phyloP scores from a whole-genome alignment of 1,140 invertebrate genomes.

The Hylyphantes graminicola region DNA sequence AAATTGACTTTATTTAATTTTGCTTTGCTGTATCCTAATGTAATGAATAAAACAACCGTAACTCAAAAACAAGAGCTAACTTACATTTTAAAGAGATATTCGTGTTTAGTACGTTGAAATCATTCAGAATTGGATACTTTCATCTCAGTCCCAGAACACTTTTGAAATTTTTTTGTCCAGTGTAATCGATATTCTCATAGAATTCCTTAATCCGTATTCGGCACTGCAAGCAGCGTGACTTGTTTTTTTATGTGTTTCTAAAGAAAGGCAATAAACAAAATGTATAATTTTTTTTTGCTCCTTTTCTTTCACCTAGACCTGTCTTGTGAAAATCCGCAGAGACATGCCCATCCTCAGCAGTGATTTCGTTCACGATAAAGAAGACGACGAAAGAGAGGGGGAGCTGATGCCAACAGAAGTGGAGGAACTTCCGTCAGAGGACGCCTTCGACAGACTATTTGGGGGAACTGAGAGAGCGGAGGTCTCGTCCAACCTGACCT shows the following conservation, averaged over 20 bases:
- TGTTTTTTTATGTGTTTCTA: too few relatives aligned
- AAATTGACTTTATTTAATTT: too few relatives aligned
- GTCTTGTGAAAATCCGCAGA: slow-evolving; percentile 74
- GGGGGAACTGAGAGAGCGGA: not conserved
- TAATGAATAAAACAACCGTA: not conserved
- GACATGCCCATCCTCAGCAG: slow-evolving; percentile 71
- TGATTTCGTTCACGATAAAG: slow-evolving; percentile 65
- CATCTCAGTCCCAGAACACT: not conserved
- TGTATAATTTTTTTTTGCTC: slow-evolving; percentile 3
- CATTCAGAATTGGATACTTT: too few relatives aligned
- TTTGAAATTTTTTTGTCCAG: not conserved
- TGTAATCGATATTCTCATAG: not conserved
- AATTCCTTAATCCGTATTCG: too few relatives aligned
- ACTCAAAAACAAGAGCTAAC: too few relatives aligned
- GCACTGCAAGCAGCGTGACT: too few relatives aligned
- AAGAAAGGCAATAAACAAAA: not conserved
- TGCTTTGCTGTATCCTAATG: not conserved
- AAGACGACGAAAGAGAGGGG: slow-evolving; percentile 64
- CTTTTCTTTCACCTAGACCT: slow-evolving; percentile 66
- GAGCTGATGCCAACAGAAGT: not conserved
- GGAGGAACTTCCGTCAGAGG: slow-evolving; percentile 12
- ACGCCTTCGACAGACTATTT: slow-evolving; percentile 40
- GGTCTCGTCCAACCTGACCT: not conserved
- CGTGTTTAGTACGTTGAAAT: too few relatives aligned
- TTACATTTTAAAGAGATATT: too few relatives aligned